phyloP scores from a whole-genome alignment of 2,113 vertebrate genomes.

The Junco hyemalis region DNA sequence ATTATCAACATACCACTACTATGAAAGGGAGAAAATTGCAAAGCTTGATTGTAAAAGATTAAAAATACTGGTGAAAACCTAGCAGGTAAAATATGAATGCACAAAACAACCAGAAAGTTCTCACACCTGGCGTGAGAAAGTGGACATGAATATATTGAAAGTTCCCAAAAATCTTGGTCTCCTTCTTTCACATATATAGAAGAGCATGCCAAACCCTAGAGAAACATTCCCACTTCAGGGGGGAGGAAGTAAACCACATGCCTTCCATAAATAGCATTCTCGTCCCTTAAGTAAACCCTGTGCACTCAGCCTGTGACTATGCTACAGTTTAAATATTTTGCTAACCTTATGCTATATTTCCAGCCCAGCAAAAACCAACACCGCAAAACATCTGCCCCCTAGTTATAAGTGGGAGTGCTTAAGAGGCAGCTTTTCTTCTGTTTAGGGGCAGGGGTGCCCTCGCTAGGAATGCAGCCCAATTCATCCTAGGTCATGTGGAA shows the following conservation, averaged over 20 bases:
- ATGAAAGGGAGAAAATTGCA: neutral
- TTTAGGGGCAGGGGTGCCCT: neutral
- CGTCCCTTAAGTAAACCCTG: constrained; percentile 60
- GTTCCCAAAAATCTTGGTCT: constrained; percentile 55
- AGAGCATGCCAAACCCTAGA: constrained; percentile 59
- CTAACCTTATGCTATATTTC: constrained; percentile 20
- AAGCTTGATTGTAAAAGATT: neutral
- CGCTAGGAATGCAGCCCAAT: neutral
- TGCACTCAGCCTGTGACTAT: neutral
- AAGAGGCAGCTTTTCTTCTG: neutral
- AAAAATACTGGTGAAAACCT: constrained; percentile 20
- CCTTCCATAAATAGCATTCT: constrained; percentile 70
- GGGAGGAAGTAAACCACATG: constrained; percentile 54
- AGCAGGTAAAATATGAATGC: constrained; percentile 41
- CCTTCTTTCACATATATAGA: constrained; percentile 34
- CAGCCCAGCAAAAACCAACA: constrained; percentile 7
- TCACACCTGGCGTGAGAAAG: constrained; percentile 26
- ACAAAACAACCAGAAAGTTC: constrained; percentile 46
- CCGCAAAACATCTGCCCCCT: constrained; percentile 28
- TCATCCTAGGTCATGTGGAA: neutral
- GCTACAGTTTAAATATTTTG: constrained; percentile 44
- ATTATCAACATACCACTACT: neutral
- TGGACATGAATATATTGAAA: neutral
- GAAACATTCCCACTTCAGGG: constrained; percentile 49
- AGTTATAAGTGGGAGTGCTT: neutral